These are phyloP conservation scores for Cardiocondyla obscurior DNA, from an alignment of 1,140 invertebrate species.

Conservation along the genomic window DNA sequence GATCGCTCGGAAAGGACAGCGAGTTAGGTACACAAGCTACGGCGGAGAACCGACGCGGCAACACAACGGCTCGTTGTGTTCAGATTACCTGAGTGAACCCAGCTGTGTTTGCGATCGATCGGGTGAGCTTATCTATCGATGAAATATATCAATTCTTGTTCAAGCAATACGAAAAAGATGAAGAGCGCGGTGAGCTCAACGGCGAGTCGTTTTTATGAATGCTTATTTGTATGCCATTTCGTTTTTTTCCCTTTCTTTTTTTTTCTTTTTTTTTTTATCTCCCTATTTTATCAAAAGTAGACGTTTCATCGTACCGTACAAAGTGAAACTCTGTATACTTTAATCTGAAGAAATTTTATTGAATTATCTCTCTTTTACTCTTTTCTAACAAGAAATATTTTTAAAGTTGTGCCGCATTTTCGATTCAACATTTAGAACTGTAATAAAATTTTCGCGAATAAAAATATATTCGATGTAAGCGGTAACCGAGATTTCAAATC, in stretches of 20 bases:
- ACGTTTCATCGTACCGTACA: slow-evolving; percentile 42
- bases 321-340: too few species aligned
- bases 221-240: slow-evolving; percentile 65
- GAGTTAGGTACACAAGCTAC: slow-evolving; percentile 63
- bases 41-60: slow-evolving; percentile 61
- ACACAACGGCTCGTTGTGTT: slow-evolving; percentile 75
- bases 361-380: too few species aligned
- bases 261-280: slow-evolving; percentile 3
- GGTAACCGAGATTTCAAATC: neutral
- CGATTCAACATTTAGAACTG: too few species aligned
- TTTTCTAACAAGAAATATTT: too few species aligned
- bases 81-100: slow-evolving; percentile 75
- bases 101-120: slow-evolving; percentile 81
- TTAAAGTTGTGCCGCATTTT: too few species aligned
- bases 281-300: slow-evolving; percentile 32
- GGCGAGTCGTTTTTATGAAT: slow-evolving; percentile 70
- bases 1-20: slow-evolving; percentile 61
- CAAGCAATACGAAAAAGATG: slow-evolving; percentile 21
- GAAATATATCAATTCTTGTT: slow-evolving; percentile 71
- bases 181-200: slow-evolving; percentile 41
- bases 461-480: too few species aligned
- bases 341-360: too few species aligned
- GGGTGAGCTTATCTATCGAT: slow-evolving; percentile 81
- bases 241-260: neutral
- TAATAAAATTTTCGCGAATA: too few species aligned